Conservation (phyloP, 64 coral and sea anemone genomes). For the Pachyseris speciosa region DNA sequence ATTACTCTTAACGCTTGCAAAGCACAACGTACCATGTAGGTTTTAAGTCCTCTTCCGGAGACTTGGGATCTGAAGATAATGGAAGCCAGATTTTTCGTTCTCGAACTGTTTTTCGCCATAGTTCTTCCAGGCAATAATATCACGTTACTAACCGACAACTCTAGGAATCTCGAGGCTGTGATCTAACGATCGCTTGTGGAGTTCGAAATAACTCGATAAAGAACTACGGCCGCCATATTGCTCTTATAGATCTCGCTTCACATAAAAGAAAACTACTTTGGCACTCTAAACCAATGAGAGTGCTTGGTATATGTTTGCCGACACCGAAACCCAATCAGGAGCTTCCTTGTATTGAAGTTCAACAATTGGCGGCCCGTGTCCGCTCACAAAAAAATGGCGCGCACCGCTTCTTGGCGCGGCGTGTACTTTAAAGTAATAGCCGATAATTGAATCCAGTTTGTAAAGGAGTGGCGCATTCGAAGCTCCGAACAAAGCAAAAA, state of each 20-base stretch:
- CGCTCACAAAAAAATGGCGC: conserved; percentile 16
- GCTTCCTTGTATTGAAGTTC: conserved; percentile 56
- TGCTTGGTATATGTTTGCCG: neutral
- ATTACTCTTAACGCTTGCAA: neutral
- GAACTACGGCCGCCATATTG: conserved; percentile 1
- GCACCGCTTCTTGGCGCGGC: neutral
- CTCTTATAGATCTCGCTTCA: conserved; percentile 4
- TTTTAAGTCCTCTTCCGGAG: conserved; percentile 33
- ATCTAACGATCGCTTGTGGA: neutral
- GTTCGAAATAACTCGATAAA: conserved; percentile 4
- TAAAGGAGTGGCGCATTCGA: conserved; percentile 2
- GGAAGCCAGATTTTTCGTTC: conserved; percentile 15
- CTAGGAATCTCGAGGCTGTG: neutral
- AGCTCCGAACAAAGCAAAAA: neutral
- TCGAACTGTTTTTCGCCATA: conserved; percentile 31
- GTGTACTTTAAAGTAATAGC: neutral
- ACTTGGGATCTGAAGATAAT: conserved; percentile 33
- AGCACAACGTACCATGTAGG: conserved; percentile 6
- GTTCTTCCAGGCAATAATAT: neutral
- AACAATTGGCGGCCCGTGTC: conserved; percentile 42
- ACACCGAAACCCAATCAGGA: conserved; percentile 45
- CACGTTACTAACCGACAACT: neutral
- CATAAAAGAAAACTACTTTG: neutral
- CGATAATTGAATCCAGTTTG: conserved; percentile 16
- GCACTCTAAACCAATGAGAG: conserved; percentile 46